phyloP scores from a whole-genome alignment of 2,888 invertebrate genomes.

The Deilephila porcellus region DNA sequence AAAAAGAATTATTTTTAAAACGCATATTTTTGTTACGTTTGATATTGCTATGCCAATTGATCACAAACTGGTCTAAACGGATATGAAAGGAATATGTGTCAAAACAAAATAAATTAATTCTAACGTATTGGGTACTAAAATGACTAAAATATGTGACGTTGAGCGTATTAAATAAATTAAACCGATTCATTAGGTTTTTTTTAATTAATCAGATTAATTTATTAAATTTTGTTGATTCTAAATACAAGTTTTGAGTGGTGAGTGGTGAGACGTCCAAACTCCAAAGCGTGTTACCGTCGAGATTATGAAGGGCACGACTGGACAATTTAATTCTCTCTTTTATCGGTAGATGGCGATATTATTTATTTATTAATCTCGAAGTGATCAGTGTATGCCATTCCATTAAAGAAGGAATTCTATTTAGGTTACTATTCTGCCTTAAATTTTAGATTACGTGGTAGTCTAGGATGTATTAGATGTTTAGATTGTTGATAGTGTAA shows the following conservation, averaged over 20 bases:
- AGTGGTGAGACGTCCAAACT: neutral
- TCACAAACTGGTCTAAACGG: no score
- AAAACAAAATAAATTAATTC: neutral
- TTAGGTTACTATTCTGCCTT: no score
- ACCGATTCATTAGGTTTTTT: no score
- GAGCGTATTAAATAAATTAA: neutral
- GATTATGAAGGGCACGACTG: constrained; percentile 20
- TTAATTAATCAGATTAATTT: no score
- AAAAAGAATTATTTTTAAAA: no score
- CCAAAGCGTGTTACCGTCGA: constrained; percentile 32
- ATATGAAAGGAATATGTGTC: neutral
- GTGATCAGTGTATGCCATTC: neutral
- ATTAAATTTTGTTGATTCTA: neutral
- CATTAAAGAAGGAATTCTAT: no score
- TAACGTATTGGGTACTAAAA: neutral
- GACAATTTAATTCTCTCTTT: constrained; percentile 19
- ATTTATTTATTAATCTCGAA: neutral
- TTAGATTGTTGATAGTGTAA: no score
- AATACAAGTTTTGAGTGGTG: neutral
- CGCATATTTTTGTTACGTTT: no score
- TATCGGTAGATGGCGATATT: constrained; percentile 29
- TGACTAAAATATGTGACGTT: constrained; percentile 5
- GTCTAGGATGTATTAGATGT: no score
- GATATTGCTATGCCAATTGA: no score
- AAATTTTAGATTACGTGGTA: no score